phyloP scores from a whole-genome alignment of 2,113 vertebrate species.

The Tragelaphus buxtoni region DNA sequence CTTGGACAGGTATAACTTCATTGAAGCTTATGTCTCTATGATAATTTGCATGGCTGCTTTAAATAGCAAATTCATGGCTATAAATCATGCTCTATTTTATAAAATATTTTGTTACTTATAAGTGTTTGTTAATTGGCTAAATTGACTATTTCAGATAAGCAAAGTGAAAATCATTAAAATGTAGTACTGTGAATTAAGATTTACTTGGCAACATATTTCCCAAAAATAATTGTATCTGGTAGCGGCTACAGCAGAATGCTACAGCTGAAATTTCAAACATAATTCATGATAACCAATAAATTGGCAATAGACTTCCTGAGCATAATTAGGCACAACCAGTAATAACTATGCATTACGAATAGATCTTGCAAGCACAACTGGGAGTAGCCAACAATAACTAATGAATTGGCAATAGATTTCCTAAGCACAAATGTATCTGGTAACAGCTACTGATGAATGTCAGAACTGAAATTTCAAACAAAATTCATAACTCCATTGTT shows the following conservation, averaged over 20 bases:
- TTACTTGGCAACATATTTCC: not conserved
- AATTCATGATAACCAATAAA: not conserved
- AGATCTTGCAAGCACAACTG: not conserved
- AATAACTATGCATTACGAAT: not conserved
- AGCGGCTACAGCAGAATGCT: not conserved
- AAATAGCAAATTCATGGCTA: not conserved
- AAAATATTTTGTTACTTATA: not conserved
- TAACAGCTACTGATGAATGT: not conserved
- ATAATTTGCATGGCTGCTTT: not conserved
- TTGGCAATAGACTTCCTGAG: not conserved
- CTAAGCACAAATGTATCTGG: not conserved
- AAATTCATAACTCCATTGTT: not conserved
- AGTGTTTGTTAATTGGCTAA: not conserved
- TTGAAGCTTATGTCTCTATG: not conserved
- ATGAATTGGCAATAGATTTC: not conserved
- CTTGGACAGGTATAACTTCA: not conserved
- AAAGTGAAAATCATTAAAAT: conserved; percentile 34
- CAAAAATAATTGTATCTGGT: not conserved
- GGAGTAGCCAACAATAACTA: not conserved
- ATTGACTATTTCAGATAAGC: not conserved
- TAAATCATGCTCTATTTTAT: not conserved
- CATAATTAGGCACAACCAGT: not conserved
- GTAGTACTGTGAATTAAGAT: not conserved
- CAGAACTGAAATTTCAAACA: conserved; percentile 13
- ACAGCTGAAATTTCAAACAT: conserved; percentile 25